Evolutionary conservation across 2,113 vertebrate species (phyloP), one percentile per base, ranked within the genome.

Genomic region (Anoplopoma fimbria): DNA sequence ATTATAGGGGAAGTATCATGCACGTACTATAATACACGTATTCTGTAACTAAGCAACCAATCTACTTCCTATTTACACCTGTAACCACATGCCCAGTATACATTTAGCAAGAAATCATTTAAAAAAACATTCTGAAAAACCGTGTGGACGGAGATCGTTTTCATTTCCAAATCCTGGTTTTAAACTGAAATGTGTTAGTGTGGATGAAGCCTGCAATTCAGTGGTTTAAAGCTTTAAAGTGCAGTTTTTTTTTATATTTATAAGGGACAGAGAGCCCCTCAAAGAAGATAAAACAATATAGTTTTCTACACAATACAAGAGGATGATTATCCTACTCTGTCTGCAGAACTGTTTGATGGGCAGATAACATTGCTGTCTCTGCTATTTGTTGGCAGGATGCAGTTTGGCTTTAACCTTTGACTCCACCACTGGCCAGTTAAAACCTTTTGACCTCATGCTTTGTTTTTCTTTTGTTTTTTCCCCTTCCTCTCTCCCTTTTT

Each of bases 351-450:
- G 9, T 77, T n/a, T 79, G 63, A 85, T 74, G 58, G 21, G 13
- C 17, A 69, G 73, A 81, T 71, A 74, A 84, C 8, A 62, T 23
- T 51, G 58, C 23, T 31, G 31, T n/a, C 27, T 12, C 40, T n/a
- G 68, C 33, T 82, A 62, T 87, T 65, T 85, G 79, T 82, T 79
- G 71, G 86, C 86, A 87, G 91, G 80, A 82, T 83, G 72, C 79
- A 60, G 69, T 68, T 81, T 47, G 31, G 9, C 55, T 77, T 77
- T 86, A 82, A 87, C 86, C 84, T 88, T 87, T 88, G 69, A 86
- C 80, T 71, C n/a, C 33, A 71, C 84, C 84, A 75, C 29, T 79
- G 68, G 83, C 77, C 75, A 80, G 6, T 34, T 81, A 10, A 69
- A 33, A 87, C 83, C 88, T 72, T 29, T 69, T 79, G 57, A 89